phyloP scores from a whole-genome alignment of 2,888 invertebrate species.

The Oligia fasciuncula region DNA sequence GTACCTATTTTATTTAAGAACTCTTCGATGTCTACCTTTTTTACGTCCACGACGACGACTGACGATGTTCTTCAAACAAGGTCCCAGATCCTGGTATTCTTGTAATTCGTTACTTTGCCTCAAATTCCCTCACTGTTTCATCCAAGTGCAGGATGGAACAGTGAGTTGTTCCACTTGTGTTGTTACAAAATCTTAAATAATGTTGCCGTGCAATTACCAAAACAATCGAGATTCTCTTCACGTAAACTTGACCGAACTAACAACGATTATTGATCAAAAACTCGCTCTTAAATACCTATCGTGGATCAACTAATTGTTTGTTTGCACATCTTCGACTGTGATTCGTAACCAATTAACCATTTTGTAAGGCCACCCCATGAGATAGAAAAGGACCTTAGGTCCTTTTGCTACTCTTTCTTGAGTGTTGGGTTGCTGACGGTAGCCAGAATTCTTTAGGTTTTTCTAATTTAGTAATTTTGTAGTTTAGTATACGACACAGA shows the following conservation, averaged over 20 bases:
- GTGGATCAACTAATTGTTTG: not conserved
- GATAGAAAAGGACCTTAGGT: not conserved
- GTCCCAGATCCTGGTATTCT: not conserved
- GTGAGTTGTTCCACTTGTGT: not conserved
- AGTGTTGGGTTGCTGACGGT: not conserved
- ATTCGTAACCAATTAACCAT: not conserved
- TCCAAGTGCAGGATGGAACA: not conserved
- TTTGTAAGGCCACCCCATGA: not conserved
- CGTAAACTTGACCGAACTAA: conserved; percentile 17
- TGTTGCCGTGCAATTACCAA: not conserved
- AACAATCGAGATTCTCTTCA: conserved; percentile 17
- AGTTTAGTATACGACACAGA: no score
- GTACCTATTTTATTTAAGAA: not conserved
- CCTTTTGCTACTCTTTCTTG: not conserved
- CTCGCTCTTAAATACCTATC: not conserved
- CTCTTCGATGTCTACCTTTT: not conserved
- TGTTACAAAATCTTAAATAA: conserved; percentile 14
- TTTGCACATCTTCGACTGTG: not conserved
- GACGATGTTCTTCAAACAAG: no score
- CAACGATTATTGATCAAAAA: conserved; percentile 10
- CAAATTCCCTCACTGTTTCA: not conserved
- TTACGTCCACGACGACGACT: no score
- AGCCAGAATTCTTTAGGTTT: no score
- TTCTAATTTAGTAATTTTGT: no score
- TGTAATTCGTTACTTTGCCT: not conserved